Evolutionary conservation across 2,888 invertebrate genomes (phyloP), one percentile per base, ranked within the genome.

Genomic region (Epirrhoe tristata): DNA sequence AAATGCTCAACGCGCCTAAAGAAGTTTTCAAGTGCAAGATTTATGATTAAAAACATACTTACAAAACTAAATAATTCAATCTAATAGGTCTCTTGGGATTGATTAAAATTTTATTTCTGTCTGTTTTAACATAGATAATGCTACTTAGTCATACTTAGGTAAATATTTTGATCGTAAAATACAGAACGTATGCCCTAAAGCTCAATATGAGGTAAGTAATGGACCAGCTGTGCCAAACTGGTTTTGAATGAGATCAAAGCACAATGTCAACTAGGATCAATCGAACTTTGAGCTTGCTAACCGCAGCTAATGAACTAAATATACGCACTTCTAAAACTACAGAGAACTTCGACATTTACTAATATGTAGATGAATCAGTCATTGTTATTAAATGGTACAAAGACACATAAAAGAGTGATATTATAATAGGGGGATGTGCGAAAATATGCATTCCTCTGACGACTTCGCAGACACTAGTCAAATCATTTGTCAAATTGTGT

Each of bases 211-310:
- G 59, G 55, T 58, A 58, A 63, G 39, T 56, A 8, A 48, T 53
- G 46, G 31, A 54, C 51, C 60, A 58, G 62, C 75, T 72, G 66
- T 73, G 73, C 75, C 72, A 74, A 85, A 87, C 87, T 84, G 85
- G 86, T 87, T 80, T 78, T 63, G 67, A 81, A 87, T 84, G 86
- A 79, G 86, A 85, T 88, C 86, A 88, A 83, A 81, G 87, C 79
- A 84, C 88, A 88, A 88, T 88, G 87, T 88, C 86, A 84, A 75
- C 79, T 70, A 56, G 63, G 77, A 59, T 59, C 79, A 78, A 69
- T 73, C 77, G 75, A 77, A 76, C 79, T 76, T 76, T 67, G 72
- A 74, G 75, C 73, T 75, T 73, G 50, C 34, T 70, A 66, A 67
- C 64, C 66, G 67, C 73, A 70, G 70, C 69, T 54, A 67, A 62